phyloP scores from a whole-genome alignment of 1,140 invertebrate species.

The Neodiprion fabricii region DNA sequence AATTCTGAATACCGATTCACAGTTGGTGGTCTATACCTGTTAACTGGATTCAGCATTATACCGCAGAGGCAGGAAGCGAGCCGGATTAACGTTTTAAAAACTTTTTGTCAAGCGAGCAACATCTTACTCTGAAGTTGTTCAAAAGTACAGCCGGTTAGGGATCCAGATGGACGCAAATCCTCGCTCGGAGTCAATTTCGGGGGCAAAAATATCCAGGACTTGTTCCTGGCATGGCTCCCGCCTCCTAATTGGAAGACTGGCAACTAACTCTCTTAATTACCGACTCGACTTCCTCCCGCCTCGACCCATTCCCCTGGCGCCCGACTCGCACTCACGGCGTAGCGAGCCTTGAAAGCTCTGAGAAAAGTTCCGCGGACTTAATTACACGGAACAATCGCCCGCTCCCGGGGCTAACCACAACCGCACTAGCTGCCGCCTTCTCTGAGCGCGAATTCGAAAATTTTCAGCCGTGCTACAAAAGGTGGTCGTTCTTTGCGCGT shows the following conservation, averaged over 20 bases:
- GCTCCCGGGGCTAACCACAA: not conserved
- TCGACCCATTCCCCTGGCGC: constrained; percentile 13
- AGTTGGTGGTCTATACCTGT: no score
- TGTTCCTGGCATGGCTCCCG: constrained; percentile 35
- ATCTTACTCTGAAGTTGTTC: no score
- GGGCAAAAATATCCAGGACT: constrained; percentile 34
- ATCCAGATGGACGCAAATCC: constrained; percentile 26
- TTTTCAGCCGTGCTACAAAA: not conserved
- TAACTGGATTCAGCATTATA: no score
- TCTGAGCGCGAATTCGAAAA: not conserved
- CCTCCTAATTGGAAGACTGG: constrained; percentile 61
- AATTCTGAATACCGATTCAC: no score
- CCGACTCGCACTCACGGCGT: constrained; percentile 8
- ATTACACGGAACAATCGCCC: constrained; percentile 61
- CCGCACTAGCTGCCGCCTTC: not conserved
- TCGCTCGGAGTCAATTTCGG: constrained; percentile 47
- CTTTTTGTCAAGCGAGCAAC: no score
- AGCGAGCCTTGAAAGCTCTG: constrained; percentile 40
- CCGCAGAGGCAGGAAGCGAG: no score
- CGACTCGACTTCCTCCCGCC: constrained; percentile 53
- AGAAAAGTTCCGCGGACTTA: constrained; percentile 58
- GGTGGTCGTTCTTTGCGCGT: not conserved
- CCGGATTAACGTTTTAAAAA: no score
- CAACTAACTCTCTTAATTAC: constrained; percentile 64
- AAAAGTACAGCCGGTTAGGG: no score